Conservation (phyloP, 2,888 invertebrate species). For the Andrena hattorfiana region DNA sequence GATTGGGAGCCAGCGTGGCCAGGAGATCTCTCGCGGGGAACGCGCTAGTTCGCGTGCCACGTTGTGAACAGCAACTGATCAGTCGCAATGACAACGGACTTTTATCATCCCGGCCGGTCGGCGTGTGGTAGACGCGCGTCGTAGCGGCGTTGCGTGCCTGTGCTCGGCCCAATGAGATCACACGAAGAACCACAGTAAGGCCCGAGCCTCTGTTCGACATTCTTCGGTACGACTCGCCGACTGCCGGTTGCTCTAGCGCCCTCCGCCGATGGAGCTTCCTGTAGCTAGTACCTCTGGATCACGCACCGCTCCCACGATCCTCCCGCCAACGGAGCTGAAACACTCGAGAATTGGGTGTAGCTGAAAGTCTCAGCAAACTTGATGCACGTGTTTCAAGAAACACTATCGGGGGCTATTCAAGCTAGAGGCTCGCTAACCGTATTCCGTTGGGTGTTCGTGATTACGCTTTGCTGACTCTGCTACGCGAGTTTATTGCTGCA, state of each 20-base stretch:
- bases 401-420: background rate
- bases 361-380: background rate
- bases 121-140: conserved; percentile 4
- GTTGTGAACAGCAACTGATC: conserved; percentile 62
- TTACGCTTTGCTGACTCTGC: too few relatives aligned
- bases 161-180: conserved; percentile 11
- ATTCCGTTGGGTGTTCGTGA: too few relatives aligned
- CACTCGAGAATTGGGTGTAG: too few relatives aligned
- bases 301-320: too few relatives aligned
- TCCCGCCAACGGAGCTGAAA: too few relatives aligned
- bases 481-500: too few relatives aligned
- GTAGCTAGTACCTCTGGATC: background rate
- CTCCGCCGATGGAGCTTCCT: background rate
- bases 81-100: conserved; percentile 63
- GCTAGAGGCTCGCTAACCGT: background rate
- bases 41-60: conserved; percentile 7
- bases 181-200: conserved; percentile 31
- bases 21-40: background rate
- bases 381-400: background rate
- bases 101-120: conserved; percentile 70
- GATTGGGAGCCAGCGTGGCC: conserved; percentile 17
- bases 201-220: conserved; percentile 46
- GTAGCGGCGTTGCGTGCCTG: conserved; percentile 15
- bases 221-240: conserved; percentile 33
- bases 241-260: background rate